Evolutionary conservation across 2,113 vertebrate genomes (phyloP), one percentile per base, ranked within the genome.

Genomic region (Engystomops pustulosus): DNA sequence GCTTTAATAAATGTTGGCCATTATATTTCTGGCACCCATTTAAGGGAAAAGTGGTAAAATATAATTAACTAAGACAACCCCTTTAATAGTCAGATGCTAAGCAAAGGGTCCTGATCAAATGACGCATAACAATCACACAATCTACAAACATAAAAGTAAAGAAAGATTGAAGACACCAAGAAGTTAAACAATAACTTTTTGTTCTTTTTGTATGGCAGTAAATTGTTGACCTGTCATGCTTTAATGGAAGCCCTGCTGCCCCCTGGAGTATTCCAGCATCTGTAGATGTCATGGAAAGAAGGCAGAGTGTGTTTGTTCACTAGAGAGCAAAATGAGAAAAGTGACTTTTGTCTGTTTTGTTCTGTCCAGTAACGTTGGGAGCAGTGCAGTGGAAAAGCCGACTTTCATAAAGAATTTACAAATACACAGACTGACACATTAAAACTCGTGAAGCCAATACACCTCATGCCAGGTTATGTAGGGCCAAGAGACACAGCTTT

Each of bases 331-430:
- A 60, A 12, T 38, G 45, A 44, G 17, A 32, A 1, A n/a, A 32
- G 10, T 3, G n/a, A n/a, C 60, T 60, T 34, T 2, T 4, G 47
- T 30, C 34, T 6, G 0, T 4, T 7, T 74, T 68, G 77, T 67
- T 15, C 17, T 69, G 27, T 20, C 60, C 65, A 11, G 5, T 69
- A 70, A 69, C 34, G 45, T 68, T 65, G 70, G 65, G 47, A 51
- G 7, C 62, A 70, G 79, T 34, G 65, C 65, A 70, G 65, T 36
- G 79, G 79, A 81, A 79, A 80, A 62, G 20, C 36, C 60, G 68
- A 27, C 45, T 47, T 69, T 81, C 79, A 81, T 81, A 81, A 81
- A 81, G 79, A 69, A 81, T 81, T 81, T 81, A 81, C 79, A 53
- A 36, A 70, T 69, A 81, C 45, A 36, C 62, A 53, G 79, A 47